Base-by-base conservation (phyloP, 2,113 vertebrate genomes). In the Oreocharis arfaki region DNA sequence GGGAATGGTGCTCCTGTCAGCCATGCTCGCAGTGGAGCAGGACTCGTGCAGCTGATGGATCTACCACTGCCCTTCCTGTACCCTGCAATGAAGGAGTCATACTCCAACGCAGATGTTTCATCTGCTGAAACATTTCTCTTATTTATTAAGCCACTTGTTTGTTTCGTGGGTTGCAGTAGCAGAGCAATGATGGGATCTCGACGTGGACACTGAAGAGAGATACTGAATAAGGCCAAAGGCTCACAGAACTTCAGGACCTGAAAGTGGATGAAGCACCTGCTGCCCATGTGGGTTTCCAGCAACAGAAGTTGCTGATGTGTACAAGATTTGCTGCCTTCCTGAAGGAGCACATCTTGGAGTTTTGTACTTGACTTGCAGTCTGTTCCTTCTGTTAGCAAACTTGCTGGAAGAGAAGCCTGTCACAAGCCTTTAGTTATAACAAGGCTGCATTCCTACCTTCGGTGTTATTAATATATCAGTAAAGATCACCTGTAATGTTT, bases 401-500 rank as follows among this genome's bases (percentile, higher is more conserved):
- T 21, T 65, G 15, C 52, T 89, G 60, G 37, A 92, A 84, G 22
- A 53, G 52, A 89, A 92, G 56, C 15, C 22, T n/a, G 28, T 59
- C 67, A 67, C 14, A 13, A 91, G n/a, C 12, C n/a, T 53, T 80
- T 37, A 79, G 74, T 35, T 46, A 30, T 22, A 84, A 39, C 42
- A 75, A 74, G 41, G 44, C 52, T 71, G 27, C 47, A 37, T 82
- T 91, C 73, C 52, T 76, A 44, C 52, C 55, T 59, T 78, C 3
- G 1, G n/a, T 33, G 71, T 89, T 75, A 46, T 75, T 94, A 89
- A 68, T 70, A 86, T 21, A 60, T 65, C 17, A 2, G 55, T 56
- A 56, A 86, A 74, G 71, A 93, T 80, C 47, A 80, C 67, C 87
- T 61, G 71, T 55, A 87, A 47, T 85, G 69, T 74, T 93, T 96